Base-by-base conservation (phyloP, 2,888 invertebrate species). In the Cephus sareptanus region DNA sequence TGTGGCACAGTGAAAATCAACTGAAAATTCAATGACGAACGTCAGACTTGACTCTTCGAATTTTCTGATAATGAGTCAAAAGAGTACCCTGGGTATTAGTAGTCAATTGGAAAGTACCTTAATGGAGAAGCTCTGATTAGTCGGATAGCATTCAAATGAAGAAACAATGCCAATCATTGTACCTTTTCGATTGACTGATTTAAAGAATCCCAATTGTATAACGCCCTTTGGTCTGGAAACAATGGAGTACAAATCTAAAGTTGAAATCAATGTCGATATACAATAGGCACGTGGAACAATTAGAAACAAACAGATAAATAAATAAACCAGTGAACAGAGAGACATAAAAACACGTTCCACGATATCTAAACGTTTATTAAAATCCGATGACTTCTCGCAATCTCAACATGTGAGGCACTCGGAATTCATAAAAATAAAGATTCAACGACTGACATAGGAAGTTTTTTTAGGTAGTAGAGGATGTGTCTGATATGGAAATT, bases 401-500 rank as follows among this genome's bases (percentile, higher is more conserved):
- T 56, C 23, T 56, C 6, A 23, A 56, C 23, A 23, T 56, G 23
- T 23, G 9, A 23, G 6, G 6, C 40, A 9, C 40, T 56, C 2
- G 4, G 23, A 9, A 0, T 56, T 56, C 9, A 15, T 23, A 56
- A 2, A 40, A 23, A 15, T 15, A 40, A 15, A 56, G 23, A 9
- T 23, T 23, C 23, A 56, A 40, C 4, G 4, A 56, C 1, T 9
- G 15, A 56, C 6, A 23, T 23, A 2, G 23, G 23, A 56, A 56
- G 9, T 56, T 9, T 23, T 6, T 56, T 56, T 23, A 56, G 15
- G 6, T 56, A 56, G 9, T 6, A 56, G 2, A 56, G 40, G 23
- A 12, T 12, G 37, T 74, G 76, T 79, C 82, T 82, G 83, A 86
- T 81, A 81, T 83, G 82, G 81, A 84, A 83, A 83, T 85, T 79